Evolutionary conservation across 2,888 invertebrate genomes (phyloP).

Genomic region (Orthosia cruda): DNA sequence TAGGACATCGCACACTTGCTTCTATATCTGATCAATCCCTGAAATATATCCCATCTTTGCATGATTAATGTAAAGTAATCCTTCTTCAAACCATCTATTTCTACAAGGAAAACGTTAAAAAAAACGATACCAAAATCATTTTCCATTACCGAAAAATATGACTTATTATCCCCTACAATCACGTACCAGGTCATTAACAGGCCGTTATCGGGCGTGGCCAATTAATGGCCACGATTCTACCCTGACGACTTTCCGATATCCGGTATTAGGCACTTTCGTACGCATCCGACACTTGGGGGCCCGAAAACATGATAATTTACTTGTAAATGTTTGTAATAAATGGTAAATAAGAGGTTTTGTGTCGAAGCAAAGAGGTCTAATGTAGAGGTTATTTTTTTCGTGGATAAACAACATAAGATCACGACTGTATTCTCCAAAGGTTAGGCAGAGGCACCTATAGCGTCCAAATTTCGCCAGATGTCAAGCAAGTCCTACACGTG

Average conservation of each 20-base stretch:
- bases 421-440: too few relatives aligned
- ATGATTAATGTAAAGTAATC: neutral
- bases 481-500: too few relatives aligned
- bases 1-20: neutral
- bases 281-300: slow-evolving; percentile 52
- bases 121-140: slow-evolving; percentile 3
- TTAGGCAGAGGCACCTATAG: too few relatives aligned
- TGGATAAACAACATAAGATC: neutral
- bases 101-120: neutral
- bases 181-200: slow-evolving; percentile 58
- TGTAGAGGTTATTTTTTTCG: slow-evolving; percentile 21
- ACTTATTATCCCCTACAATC: slow-evolving; percentile 46
- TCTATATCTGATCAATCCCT: too few relatives aligned
- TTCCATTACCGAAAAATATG: slow-evolving; percentile 46
- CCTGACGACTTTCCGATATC: slow-evolving; percentile 74
- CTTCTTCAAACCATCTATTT: neutral
- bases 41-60: neutral
- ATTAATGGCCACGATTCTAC: slow-evolving; percentile 63
- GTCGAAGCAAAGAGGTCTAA: slow-evolving; percentile 2
- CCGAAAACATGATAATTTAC: slow-evolving; percentile 61
- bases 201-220: slow-evolving; percentile 47
- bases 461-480: too few relatives aligned
- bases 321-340: slow-evolving; percentile 55
- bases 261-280: slow-evolving; percentile 62
- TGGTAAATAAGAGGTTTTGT: slow-evolving; percentile 19